Conservation (phyloP, 2,888 invertebrate species). For the Meloe dianella region DNA sequence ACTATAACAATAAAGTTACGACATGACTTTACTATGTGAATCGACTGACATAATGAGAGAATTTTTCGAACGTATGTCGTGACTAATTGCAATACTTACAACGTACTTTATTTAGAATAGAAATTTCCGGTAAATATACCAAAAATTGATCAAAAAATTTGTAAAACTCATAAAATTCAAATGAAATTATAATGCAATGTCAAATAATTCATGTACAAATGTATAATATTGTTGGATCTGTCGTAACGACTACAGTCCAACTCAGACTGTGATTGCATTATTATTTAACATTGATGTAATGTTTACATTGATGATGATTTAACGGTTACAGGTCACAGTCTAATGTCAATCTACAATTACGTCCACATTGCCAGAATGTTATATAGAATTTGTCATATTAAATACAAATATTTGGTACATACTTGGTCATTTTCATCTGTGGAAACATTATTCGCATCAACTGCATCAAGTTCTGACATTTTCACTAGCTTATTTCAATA, state of each 20-base stretch:
- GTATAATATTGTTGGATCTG: background rate
- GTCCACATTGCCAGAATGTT: slow-evolving; percentile 55
- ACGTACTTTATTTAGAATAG: slow-evolving; percentile 45
- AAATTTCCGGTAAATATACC: background rate
- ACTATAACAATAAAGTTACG: slow-evolving; percentile 36
- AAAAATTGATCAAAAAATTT: background rate
- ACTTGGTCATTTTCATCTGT: slow-evolving; percentile 58
- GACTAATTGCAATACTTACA: slow-evolving; percentile 39
- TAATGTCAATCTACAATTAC: slow-evolving; percentile 53
- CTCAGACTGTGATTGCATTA: slow-evolving; percentile 52
- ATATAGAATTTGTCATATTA: slow-evolving; percentile 18
- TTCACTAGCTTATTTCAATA: slow-evolving; percentile 46
- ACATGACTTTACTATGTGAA: slow-evolving; percentile 40
- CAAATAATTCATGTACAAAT: background rate
- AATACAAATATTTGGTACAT: slow-evolving; percentile 40
- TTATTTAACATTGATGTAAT: slow-evolving; percentile 18
- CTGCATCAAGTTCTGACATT: slow-evolving; percentile 60
- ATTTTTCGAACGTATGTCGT: slow-evolving; percentile 48
- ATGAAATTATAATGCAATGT: too few relatives aligned
- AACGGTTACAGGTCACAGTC: slow-evolving; percentile 52
- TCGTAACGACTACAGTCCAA: background rate
- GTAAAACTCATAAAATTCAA: background rate
- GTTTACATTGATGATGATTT: slow-evolving; percentile 41
- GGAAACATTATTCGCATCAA: slow-evolving; percentile 55
- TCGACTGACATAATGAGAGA: slow-evolving; percentile 47